Evolutionary conservation across 2,113 vertebrate species (phyloP).

Genomic region (Machaerirhynchus nigripectus): DNA sequence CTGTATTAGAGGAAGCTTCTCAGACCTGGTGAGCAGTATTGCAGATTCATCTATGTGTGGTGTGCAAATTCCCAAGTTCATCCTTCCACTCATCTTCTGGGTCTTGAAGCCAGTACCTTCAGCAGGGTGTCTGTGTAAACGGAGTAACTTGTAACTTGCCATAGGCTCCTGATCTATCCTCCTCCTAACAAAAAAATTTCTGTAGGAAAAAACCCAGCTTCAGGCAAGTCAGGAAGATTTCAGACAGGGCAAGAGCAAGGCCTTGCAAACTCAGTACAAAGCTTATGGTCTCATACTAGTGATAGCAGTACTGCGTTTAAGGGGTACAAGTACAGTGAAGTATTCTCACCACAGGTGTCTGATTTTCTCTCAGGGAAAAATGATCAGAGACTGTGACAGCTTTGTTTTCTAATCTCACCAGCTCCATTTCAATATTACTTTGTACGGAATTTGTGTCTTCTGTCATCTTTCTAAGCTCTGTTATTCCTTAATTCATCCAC

Average conservation of each 20-base stretch:
- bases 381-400: not conserved
- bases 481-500: not conserved
- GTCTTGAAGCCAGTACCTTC: not conserved
- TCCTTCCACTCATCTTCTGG: not conserved
- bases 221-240: not conserved
- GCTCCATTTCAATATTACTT: not conserved
- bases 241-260: not conserved
- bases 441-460: not conserved
- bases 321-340: not conserved
- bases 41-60: not conserved
- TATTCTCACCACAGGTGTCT: not conserved
- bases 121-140: not conserved
- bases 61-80: not conserved
- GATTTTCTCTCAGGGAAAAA: not conserved
- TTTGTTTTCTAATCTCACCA: not conserved
- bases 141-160: not conserved
- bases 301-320: not conserved
- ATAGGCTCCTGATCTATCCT: not conserved
- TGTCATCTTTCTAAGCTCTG: not conserved
- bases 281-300: not conserved
- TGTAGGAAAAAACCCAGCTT: not conserved
- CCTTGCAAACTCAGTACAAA: not conserved
- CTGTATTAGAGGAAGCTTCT: not conserved
- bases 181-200: not conserved
- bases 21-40: not conserved